Evolutionary conservation across 2,113 vertebrate genomes (phyloP).

Genomic region (Erythrocercus mccallii): DNA sequence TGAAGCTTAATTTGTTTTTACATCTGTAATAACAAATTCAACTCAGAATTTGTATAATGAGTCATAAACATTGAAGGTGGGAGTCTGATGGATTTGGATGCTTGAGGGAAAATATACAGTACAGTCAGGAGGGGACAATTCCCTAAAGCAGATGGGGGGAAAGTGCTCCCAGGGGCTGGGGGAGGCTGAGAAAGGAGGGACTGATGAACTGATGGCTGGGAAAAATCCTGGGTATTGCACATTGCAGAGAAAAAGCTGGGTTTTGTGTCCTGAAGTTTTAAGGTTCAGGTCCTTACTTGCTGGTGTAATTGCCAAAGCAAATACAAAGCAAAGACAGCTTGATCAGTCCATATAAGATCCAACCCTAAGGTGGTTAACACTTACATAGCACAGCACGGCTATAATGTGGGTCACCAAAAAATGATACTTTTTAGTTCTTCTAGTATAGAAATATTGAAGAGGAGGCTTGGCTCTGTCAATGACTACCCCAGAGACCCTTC

Average conservation of each 20-base stretch:
- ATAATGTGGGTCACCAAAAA: neutral
- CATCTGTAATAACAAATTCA: neutral
- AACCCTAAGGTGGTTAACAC: neutral
- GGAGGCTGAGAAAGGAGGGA: neutral
- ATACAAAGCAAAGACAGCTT: neutral
- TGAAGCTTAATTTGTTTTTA: neutral
- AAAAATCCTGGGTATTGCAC: neutral
- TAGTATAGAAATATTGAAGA: neutral
- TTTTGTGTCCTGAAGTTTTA: neutral
- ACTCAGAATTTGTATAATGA: neutral
- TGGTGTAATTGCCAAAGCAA: neutral
- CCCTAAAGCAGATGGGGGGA: neutral
- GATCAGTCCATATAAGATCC: fast-evolving
- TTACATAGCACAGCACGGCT: neutral
- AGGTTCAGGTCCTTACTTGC: neutral
- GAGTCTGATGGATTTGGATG: neutral
- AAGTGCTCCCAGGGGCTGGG: neutral
- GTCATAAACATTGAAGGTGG: neutral
- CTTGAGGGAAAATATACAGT: neutral
- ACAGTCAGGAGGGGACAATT: neutral
- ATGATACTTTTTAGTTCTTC: neutral
- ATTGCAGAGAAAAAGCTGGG: neutral
- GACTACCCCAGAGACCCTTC: neutral
- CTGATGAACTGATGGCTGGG: neutral
- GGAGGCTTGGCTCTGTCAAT: neutral